Conservation (phyloP, 1,140 invertebrate genomes). For the Zophobas atratus region DNA sequence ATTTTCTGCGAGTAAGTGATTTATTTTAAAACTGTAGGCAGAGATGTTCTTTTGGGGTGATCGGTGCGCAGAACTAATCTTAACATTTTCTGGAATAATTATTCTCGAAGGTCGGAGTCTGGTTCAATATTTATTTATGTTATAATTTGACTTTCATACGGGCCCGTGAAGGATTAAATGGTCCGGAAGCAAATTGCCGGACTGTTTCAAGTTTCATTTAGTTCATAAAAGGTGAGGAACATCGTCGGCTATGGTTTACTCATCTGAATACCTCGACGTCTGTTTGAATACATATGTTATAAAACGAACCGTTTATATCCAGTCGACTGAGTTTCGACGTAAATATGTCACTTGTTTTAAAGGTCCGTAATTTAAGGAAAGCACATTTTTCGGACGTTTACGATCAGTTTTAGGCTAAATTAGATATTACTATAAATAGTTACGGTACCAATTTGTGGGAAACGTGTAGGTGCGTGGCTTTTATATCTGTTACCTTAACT, state of each 20-base stretch:
- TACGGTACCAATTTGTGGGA: constrained; percentile 1
- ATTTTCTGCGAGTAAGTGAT: no score
- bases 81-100: no score
- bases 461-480: constrained; percentile 28
- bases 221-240: background rate
- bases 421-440: constrained; percentile 40
- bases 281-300: constrained; percentile 25
- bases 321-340: constrained; percentile 1
- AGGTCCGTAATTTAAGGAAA: constrained; percentile 8
- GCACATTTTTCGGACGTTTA: constrained; percentile 7
- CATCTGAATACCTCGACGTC: constrained; percentile 3
- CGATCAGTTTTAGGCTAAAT: constrained; percentile 25
- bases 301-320: constrained; percentile 15
- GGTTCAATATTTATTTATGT: no score
- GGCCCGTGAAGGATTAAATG: background rate
- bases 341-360: constrained; percentile 32
- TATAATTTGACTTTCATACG: no score
- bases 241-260: background rate
- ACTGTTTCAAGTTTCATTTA: background rate
- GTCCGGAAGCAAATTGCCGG: background rate
- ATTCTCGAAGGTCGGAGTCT: background rate
- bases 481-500: constrained; percentile 26
- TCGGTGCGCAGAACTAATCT: no score
- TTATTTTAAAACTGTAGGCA: no score
- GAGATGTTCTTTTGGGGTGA: no score